These are phyloP conservation scores for Plectropomus leopardus DNA, from an alignment of 2,113 vertebrate species.

Conservation along the genomic window DNA sequence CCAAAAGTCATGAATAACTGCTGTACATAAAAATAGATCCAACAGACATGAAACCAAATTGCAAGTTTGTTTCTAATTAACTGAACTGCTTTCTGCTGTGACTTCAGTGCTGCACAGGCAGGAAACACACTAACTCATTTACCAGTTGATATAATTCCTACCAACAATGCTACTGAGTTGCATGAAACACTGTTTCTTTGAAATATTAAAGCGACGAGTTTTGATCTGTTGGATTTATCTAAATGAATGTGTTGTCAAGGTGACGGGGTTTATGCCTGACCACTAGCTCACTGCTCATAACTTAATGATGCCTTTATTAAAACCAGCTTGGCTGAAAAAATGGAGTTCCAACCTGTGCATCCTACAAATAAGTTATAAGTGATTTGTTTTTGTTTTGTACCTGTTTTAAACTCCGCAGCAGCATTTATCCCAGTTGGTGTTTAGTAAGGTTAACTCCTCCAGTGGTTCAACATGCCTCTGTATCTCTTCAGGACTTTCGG, in stretches of 20 bases:
- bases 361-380: not conserved
- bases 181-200: not conserved
- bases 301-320: slow-evolving; percentile 52
- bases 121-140: no score
- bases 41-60: slow-evolving; percentile 14
- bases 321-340: slow-evolving; percentile 39
- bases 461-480: slow-evolving; percentile 2
- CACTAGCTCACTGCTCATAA: slow-evolving; percentile 26
- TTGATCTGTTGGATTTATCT: slow-evolving; percentile 33
- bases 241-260: slow-evolving; percentile 48
- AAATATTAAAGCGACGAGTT: not conserved
- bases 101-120: not conserved
- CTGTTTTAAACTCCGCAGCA: slow-evolving; percentile 9
- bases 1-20: slow-evolving; percentile 1
- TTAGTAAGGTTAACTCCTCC: not conserved
- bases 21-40: slow-evolving; percentile 15
- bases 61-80: not conserved
- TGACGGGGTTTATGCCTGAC: slow-evolving; percentile 40
- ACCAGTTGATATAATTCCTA: not conserved
- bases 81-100: not conserved
- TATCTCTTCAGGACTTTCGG: slow-evolving; percentile 10
- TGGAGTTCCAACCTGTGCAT: not conserved
- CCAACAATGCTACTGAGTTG: not conserved
- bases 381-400: slow-evolving; percentile 17
- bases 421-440: slow-evolving; percentile 28